Evolutionary conservation across 1,140 invertebrate species (phyloP), one percentile per base, ranked within the genome.

Genomic region (Drusus annulatus): DNA sequence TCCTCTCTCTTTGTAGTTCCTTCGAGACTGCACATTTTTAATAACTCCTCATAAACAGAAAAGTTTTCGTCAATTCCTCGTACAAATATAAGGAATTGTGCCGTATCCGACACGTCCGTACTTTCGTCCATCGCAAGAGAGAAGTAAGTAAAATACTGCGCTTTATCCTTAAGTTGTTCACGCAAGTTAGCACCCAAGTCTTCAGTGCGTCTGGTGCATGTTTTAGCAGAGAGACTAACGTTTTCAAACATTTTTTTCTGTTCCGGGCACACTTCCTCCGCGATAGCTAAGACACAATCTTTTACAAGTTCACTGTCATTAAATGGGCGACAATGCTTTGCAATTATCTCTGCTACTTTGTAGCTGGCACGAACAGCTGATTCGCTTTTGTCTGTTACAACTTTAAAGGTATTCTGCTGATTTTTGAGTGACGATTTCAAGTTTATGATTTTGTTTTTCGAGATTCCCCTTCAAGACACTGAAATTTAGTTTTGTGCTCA

Each of bases 301-400:
- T 87, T 86, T 68, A 86, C 76, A 60, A 86, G 62, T 85, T 87
- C 84, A 45, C 84, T 85, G 77, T 86, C 84, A 73, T 84, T 84
- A 83, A 86, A 86, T 79, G 83, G 82, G 81, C 86, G 86, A 68
- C 83, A 80, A 84, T 81, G 65, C 79, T 86, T 86, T 79, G 84
- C 86, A 36, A 82, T 83, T 73, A 79, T 79, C 50, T 79, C 78
- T 56, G 78, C 68, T 79, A 79, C 78, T 73, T 81, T 81, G 76
- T 83, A 86, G 81, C 85, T 87, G 51, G 85, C 85, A 78, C 76
- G 76, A 76, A 84, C 84, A 81, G 79, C 83, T 73, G 82, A 83
- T 65, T 84, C 80, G 78, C 80, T 84, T 83, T 81, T 82, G 77
- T 81, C 69, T 13, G 78, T 81, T 71, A 80, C 28, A 79, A 83